These are phyloP conservation scores for Drosophila nannoptera DNA, from an alignment of 1,140 invertebrate genomes.

Conservation along the genomic window DNA sequence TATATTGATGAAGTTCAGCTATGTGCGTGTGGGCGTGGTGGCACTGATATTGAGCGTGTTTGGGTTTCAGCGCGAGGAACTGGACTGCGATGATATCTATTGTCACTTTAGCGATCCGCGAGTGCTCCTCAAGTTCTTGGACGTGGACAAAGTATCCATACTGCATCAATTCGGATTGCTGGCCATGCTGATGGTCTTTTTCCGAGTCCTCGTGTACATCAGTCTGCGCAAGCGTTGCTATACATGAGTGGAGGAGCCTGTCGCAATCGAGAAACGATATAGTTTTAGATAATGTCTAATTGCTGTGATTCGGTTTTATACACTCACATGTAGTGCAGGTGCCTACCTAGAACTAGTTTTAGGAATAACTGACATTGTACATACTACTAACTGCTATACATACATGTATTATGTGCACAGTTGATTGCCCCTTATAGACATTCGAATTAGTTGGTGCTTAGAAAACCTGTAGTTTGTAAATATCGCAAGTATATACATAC, in stretches of 20 bases:
- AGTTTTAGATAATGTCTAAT: conserved; percentile 52
- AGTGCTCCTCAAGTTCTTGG: conserved; percentile 81
- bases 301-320: conserved; percentile 67
- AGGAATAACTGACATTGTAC: conserved; percentile 4
- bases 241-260: conserved; percentile 74
- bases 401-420: conserved; percentile 31
- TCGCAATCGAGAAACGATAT: conserved; percentile 9
- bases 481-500: conserved; percentile 10
- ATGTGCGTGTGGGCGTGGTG: conserved; percentile 83
- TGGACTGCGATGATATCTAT: conserved; percentile 82
- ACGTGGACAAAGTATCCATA: conserved; percentile 81
- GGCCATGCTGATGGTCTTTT: conserved; percentile 80
- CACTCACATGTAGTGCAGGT: conserved; percentile 35
- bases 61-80: conserved; percentile 81
- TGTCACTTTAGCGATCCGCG: conserved; percentile 83
- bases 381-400: neutral
- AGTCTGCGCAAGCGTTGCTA: conserved; percentile 81
- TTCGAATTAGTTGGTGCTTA: conserved; percentile 34
- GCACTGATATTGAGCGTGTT: conserved; percentile 82
- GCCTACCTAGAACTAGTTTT: conserved; percentile 33
- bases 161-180: conserved; percentile 81
- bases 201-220: conserved; percentile 81
- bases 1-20: conserved; percentile 82
- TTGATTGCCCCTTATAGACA: conserved; percentile 33
- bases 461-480: conserved; percentile 17